Evolutionary conservation across 1,140 invertebrate species (phyloP), one percentile per base, ranked within the genome.

Genomic region (Dryas iulia): DNA sequence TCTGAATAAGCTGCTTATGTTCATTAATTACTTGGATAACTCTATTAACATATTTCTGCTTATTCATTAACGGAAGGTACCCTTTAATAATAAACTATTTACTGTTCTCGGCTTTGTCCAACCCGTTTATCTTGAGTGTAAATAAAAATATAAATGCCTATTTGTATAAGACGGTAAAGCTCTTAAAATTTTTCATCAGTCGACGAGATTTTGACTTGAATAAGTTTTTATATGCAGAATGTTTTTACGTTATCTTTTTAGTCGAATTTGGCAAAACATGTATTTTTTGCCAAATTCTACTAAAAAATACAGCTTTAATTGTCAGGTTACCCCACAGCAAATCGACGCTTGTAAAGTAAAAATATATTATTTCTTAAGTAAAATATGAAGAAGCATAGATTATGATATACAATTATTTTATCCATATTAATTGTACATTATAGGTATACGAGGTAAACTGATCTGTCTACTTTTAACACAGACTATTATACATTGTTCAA

Each of bases 1-100:
- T 57, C 63, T 68, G 47, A 63, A 69, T 59, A 62, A 57, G 67
- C 67, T 69, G 67, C 58, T 64, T 57, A 69, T 69, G 7, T 69
- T 59, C 60, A 67, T 67, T 67, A 56, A 61, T 23, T 26, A 11
- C 28, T 18, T 7, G 21, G 10, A 30, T 60, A 60, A 33, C 23
- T 57, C 1, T 54, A 56, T 61, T 60, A 26, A 60, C 4, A 39
- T 47, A 47, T 47, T 47, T 47, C 3, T 18, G n/a, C 39, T 47
- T 18, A 47, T 47, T 21, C 14, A 21, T 47, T 47, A 18, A 6
- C 39, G 5, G n/a, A 6, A n/a, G 6, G 39, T 3, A 47, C 14
- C n/a, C 14, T 21, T 47, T 47, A 10, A 21, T 47, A 47, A 47
- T 47, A 47, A 47, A 47, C 39, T 47, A 47, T 47, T 31, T 8